Evolutionary conservation across 2,797 vertebrate species (phyloP).

Genomic region (Notolepis coatsorum): DNA sequence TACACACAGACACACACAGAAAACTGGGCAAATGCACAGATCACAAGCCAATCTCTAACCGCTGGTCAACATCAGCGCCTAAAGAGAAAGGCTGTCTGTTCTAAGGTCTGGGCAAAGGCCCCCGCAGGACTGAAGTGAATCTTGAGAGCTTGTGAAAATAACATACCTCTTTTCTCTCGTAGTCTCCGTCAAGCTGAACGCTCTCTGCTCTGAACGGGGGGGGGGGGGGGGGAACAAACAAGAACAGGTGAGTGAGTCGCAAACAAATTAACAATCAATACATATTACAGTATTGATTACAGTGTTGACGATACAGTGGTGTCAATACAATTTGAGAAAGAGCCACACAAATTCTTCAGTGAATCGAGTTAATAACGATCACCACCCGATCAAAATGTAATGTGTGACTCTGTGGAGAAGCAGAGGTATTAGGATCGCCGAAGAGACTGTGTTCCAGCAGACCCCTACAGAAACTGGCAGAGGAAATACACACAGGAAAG

Average conservation of each 20-base stretch:
- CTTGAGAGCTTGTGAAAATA: constrained; percentile 29
- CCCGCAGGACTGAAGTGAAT: constrained; percentile 17
- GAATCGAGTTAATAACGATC: not conserved
- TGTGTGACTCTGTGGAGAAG: not conserved
- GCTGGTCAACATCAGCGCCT: constrained; percentile 39
- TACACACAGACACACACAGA: constrained; percentile 18
- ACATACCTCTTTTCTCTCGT: constrained; percentile 90
- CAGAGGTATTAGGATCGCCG: constrained; percentile 14
- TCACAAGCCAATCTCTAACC: constrained; percentile 39
- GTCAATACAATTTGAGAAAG: constrained; percentile 40
- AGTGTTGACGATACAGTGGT: constrained; percentile 4
- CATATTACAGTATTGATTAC: constrained; percentile 4
- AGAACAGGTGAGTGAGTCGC: constrained; percentile 19
- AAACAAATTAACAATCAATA: constrained; percentile 2
- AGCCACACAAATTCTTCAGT: constrained; percentile 8
- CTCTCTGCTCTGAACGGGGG: constrained; percentile 88
- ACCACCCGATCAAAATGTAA: constrained; percentile 1
- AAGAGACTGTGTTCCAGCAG: constrained; percentile 37
- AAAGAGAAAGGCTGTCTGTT: constrained; percentile 35
- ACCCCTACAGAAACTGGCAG: constrained; percentile 40
- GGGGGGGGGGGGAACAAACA: constrained; percentile 73
- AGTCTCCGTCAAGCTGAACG: constrained; percentile 83
- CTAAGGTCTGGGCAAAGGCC: constrained; percentile 30
- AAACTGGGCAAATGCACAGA: constrained; percentile 7
- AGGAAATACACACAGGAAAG: constrained; percentile 40